Evolutionary conservation across 2,888 invertebrate species (phyloP).

Genomic region (Adelphocoris suturalis): DNA sequence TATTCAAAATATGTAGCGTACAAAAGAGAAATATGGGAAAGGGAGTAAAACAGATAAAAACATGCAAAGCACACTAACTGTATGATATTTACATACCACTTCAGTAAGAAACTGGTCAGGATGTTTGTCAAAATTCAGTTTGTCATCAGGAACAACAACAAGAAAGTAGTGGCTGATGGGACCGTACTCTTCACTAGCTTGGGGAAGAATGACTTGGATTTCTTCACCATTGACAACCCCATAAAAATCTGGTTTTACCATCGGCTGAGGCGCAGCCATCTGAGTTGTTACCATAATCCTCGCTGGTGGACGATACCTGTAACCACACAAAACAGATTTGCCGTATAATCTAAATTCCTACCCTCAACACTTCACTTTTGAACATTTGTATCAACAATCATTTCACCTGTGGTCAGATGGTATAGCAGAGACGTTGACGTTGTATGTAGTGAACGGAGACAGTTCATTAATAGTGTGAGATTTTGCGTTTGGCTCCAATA

Average conservation of each 20-base stretch:
- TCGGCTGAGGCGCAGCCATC: constrained; percentile 97
- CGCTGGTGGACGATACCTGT: constrained; percentile 89
- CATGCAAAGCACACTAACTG: constrained; percentile 11
- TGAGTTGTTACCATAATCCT: constrained; percentile 96
- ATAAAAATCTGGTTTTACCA: constrained; percentile 96
- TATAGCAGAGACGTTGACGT: constrained; percentile 85
- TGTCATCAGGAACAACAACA: constrained; percentile 96
- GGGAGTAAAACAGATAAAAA: background rate
- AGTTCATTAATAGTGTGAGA: constrained; percentile 91
- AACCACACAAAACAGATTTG: background rate
- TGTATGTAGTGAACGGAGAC: constrained; percentile 95
- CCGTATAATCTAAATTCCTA: too few species aligned
- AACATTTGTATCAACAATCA: too few species aligned
- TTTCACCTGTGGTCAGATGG: constrained; percentile 74
- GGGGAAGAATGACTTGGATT: constrained; percentile 94
- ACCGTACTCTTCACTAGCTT: constrained; percentile 98
- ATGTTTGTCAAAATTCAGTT: constrained; percentile 86
- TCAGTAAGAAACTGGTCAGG: constrained; percentile 95
- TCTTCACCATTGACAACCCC: constrained; percentile 92
- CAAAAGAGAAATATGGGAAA: too few species aligned
- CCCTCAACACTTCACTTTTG: too few species aligned
- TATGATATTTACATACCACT: constrained; percentile 80
- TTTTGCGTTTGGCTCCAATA: constrained; percentile 85
- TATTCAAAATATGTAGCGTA: background rate
- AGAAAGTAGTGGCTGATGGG: constrained; percentile 98